Evolutionary conservation across 2,888 invertebrate genomes (phyloP), one percentile per base, ranked within the genome.

Genomic region (Nineta flava): DNA sequence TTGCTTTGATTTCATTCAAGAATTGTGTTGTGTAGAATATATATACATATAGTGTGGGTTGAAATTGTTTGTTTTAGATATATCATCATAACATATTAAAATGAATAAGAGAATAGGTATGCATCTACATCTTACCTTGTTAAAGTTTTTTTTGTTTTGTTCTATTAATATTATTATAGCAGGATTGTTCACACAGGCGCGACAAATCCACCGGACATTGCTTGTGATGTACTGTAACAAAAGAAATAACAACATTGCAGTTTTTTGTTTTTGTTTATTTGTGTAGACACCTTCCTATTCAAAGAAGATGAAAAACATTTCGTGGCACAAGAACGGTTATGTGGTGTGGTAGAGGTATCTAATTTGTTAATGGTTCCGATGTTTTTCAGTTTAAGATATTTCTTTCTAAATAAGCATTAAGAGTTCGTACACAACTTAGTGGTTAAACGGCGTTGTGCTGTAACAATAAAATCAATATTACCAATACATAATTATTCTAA

Each of bases 141-240:
- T 38, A 38, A 38, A 38, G n/a, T 13, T 38, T 38, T 38, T 13
- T 38, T n/a, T 43, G n/a, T 16, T 19, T n/a, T 43, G 17, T 19
- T 43, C 17, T 43, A 16, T 43, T 17, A n/a, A 16, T 34, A 34
- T 26, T 54, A 59, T 59, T 60, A 61, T 61, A 60, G 59, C 63
- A 65, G 63, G 65, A 64, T 65, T 67, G 66, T 67, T 76, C 79
- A 83, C 65, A 83, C 83, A 59, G 83, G 82, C 61, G 83, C 79
- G 65, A 83, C 83, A 73, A 80, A 83, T 60, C 75, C 75, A 58
- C 80, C 83, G 67, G 78, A 77, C 72, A 80, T 76, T 61, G 77
- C 73, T 67, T 81, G 82, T 63, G 81, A 78, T 62, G 35, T 38
- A 35, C 83, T 82, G 75, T 60, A 78, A 76, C 62, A 67, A 68